Percentiles rank a stretch among this genome's conserved stretches.
These are phyloP conservation scores for Arrhamphus sclerolepis DNA, from an alignment of 2,797 vertebrate species.

Conservation along the genomic window DNA sequence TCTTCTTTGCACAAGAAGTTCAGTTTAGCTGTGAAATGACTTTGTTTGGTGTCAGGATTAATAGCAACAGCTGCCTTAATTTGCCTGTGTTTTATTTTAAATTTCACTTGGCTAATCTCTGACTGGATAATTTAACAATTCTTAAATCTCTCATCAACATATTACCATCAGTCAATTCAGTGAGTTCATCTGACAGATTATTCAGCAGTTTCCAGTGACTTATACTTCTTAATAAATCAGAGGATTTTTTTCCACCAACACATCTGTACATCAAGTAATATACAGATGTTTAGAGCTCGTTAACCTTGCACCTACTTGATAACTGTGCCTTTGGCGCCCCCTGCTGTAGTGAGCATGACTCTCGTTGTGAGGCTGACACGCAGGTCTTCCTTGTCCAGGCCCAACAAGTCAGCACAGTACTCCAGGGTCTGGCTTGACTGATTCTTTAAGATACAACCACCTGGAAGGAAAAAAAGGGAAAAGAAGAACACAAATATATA, in stretches of 20 bases:
- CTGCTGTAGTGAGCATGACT: constrained; percentile 98
- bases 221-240: too few species aligned
- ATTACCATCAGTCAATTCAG: neutral
- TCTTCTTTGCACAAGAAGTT: constrained; percentile 1
- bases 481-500: constrained; percentile 15
- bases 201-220: too few species aligned
- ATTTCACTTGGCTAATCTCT: constrained; percentile 29
- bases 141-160: constrained; percentile 10
- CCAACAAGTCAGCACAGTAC: constrained; percentile 90
- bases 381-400: constrained; percentile 92
- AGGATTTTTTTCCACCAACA: too few species aligned
- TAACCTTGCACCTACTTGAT: constrained; percentile 88
- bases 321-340: constrained; percentile 98
- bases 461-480: constrained; percentile 68
- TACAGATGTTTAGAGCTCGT: neutral
- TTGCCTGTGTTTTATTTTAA: constrained; percentile 25
- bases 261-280: neutral
- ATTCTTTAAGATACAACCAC: constrained; percentile 90
- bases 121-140: constrained; percentile 28
- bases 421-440: constrained; percentile 87
- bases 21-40: constrained; percentile 2
- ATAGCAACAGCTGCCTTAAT: constrained; percentile 13
- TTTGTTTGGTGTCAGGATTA: constrained; percentile 13
- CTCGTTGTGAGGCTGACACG: constrained; percentile 93
- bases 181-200: neutral